Evolutionary conservation across 2,888 invertebrate genomes (phyloP).

Genomic region (Noctuana brunneofusca): DNA sequence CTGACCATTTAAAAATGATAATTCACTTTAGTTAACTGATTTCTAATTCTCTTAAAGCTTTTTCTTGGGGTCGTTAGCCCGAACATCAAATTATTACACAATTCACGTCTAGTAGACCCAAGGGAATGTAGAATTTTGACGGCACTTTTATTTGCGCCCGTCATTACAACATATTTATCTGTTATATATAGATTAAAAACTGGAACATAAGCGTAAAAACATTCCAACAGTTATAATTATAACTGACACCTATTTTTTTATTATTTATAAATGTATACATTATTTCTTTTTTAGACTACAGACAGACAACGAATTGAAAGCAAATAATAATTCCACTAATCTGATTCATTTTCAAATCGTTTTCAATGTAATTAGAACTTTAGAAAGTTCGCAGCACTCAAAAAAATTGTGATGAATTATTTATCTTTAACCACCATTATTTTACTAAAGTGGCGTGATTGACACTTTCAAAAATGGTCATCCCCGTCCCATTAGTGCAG

Average conservation of each 20-base stretch:
- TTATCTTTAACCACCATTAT: conserved; percentile 1
- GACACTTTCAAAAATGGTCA: conserved; percentile 2
- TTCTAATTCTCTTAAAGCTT: not conserved
- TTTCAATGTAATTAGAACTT: conserved; percentile 10
- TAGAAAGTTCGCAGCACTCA: conserved; percentile 1
- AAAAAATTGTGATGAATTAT: not conserved
- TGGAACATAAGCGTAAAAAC: not conserved
- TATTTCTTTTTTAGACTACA: not conserved
- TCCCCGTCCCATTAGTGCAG: not conserved
- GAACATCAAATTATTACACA: conserved; percentile 42
- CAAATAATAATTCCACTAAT: conserved; percentile 11
- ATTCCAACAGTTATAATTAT: not conserved
- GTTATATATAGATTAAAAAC: too few relatives aligned
- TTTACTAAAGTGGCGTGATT: conserved; percentile 1
- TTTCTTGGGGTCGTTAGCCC: conserved; percentile 58
- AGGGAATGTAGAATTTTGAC: conserved; percentile 47
- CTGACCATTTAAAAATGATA: too few relatives aligned
- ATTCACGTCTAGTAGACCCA: conserved; percentile 3
- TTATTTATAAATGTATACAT: not conserved
- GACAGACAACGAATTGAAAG: not conserved
- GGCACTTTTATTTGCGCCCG: conserved; percentile 43
- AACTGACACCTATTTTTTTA: not conserved
- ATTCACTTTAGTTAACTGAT: too few relatives aligned
- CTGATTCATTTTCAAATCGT: not conserved
- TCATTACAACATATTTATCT: not conserved